Evolutionary conservation across 30 jellyfish, hydroid and myxozoan species (phyloP).

Genomic region (Aurelia aurita): DNA sequence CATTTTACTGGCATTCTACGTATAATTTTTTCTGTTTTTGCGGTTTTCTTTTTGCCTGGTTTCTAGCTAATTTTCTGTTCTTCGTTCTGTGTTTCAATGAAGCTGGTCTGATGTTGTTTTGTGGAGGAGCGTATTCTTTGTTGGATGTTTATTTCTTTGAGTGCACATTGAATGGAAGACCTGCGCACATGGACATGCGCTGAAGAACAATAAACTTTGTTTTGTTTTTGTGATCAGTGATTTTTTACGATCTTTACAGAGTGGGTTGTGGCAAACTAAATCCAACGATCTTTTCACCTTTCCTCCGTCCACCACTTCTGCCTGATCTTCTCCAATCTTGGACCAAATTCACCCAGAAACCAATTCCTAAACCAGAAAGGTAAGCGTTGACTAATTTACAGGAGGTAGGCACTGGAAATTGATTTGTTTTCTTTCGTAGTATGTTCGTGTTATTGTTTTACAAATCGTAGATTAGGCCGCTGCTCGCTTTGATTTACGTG

Average conservation of each 20-base stretch:
- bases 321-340: constrained; percentile 44
- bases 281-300: constrained; percentile 46
- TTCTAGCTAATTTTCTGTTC: too few relatives aligned
- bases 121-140: neutral
- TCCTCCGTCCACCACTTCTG: constrained; percentile 54
- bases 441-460: constrained; percentile 8
- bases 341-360: constrained; percentile 68
- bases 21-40: too few relatives aligned
- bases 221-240: constrained; percentile 50
- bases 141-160: constrained; percentile 13
- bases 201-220: constrained; percentile 18
- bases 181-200: constrained; percentile 65
- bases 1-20: too few relatives aligned
- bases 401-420: too few relatives aligned
- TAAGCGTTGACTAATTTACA: constrained; percentile 1
- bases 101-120: neutral
- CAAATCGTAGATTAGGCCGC: constrained; percentile 40
- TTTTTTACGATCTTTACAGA: constrained; percentile 17
- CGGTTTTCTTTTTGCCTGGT: too few relatives aligned
- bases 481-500: constrained; percentile 44
- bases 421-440: neutral
- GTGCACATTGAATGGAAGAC: constrained; percentile 46
- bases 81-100: neutral
- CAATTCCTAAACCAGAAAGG: constrained; percentile 37
- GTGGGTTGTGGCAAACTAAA: constrained; percentile 49